Evolutionary conservation across 1,140 invertebrate genomes (phyloP).

Genomic region (Nasonia giraulti): DNA sequence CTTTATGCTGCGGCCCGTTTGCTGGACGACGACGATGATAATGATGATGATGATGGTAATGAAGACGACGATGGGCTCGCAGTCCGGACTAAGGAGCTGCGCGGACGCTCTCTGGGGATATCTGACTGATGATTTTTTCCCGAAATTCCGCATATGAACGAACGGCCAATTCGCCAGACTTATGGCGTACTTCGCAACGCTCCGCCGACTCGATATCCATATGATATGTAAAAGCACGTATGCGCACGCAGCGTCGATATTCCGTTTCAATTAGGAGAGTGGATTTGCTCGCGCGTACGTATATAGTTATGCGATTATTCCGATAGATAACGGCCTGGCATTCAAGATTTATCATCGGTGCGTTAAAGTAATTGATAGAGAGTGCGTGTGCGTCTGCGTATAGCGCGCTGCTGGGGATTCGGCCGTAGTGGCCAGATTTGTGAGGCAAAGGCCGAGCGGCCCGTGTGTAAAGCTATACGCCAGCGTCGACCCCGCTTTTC

Average conservation of each 20-base stretch:
- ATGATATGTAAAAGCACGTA: constrained; percentile 15
- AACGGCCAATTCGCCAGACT: neutral
- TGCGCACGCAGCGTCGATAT: neutral
- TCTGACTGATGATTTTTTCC: no score
- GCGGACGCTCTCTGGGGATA: no score
- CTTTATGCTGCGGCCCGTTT: no score
- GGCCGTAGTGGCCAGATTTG: constrained; percentile 15
- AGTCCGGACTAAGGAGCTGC: no score
- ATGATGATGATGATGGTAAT: no score
- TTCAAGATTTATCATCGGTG: constrained; percentile 61
- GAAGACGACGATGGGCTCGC: no score
- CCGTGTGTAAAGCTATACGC: neutral
- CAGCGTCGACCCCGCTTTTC: constrained; percentile 51
- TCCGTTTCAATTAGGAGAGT: constrained; percentile 48
- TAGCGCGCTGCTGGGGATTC: neutral
- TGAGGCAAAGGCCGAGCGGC: constrained; percentile 9
- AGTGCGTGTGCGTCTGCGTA: constrained; percentile 46
- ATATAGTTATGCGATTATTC: constrained; percentile 39
- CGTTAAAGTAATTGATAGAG: constrained; percentile 61
- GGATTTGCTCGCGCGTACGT: constrained; percentile 23
- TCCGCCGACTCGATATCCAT: constrained; percentile 17
- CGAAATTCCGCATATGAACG: no score
- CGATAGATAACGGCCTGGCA: constrained; percentile 51
- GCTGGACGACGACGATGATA: no score
- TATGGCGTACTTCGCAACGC: neutral